phyloP scores from a whole-genome alignment of 2,888 invertebrate genomes.

The Latrodectus hesperus region DNA sequence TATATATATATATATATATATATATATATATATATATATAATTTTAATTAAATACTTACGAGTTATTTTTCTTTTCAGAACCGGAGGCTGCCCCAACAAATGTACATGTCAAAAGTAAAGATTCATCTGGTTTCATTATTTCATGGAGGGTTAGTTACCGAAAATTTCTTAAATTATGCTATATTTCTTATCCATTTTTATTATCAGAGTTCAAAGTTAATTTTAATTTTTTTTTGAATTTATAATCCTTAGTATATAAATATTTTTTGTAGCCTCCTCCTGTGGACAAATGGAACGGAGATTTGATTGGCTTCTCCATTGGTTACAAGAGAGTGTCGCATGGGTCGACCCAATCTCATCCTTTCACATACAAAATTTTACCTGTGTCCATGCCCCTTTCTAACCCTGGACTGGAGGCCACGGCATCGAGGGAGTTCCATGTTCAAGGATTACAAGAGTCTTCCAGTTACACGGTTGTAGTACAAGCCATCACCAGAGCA shows the following conservation, averaged over 20 bases:
- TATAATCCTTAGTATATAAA: neutral
- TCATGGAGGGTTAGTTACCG: conserved; percentile 67
- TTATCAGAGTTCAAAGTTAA: neutral
- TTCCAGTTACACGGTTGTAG: conserved; percentile 64
- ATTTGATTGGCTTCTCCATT: conserved; percentile 69
- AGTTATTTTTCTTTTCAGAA: conserved; percentile 37
- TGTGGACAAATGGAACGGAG: conserved; percentile 70
- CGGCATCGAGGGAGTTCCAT: conserved; percentile 30
- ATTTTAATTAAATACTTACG: neutral
- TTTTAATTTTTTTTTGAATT: neutral
- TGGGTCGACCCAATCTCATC: conserved; percentile 53
- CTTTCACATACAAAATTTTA: conserved; percentile 61
- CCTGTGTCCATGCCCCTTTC: conserved; percentile 26
- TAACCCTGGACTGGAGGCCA: conserved; percentile 4
- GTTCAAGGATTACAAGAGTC: conserved; percentile 60
- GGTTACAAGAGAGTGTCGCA: conserved; percentile 69
- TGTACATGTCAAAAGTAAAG: conserved; percentile 69
- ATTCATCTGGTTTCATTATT: conserved; percentile 64
- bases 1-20: too few relatives aligned
- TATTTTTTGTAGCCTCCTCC: conserved; percentile 64
- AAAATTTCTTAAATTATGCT: neutral
- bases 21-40: neutral
- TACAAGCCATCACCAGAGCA: conserved; percentile 52
- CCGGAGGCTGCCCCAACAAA: conserved; percentile 70
- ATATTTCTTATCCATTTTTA: neutral